Conservation (phyloP, 2,797 vertebrate species). For the Sebastes alutus region DNA sequence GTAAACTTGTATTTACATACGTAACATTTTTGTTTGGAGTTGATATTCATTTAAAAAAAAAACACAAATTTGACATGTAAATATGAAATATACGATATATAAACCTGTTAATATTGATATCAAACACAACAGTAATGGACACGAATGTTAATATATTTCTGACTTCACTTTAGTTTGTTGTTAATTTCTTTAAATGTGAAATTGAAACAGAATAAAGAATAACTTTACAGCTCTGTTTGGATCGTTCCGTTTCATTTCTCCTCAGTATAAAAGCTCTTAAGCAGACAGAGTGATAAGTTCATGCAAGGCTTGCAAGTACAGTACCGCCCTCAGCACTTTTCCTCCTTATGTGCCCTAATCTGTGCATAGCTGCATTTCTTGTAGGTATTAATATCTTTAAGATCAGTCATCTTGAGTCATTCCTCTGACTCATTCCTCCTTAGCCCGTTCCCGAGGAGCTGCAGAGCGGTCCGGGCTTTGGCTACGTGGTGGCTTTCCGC, state of each 20-base stretch:
- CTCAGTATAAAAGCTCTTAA: constrained; percentile 25
- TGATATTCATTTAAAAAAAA: background rate
- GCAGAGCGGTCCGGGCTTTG: constrained; percentile 92
- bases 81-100: background rate
- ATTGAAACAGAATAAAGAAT: background rate
- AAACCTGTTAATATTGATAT: background rate
- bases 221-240: background rate
- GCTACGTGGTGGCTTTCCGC: constrained; percentile 94
- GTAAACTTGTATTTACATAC: constrained; percentile 71
- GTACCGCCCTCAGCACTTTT: constrained; percentile 26
- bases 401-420: constrained; percentile 55
- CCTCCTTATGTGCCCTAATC: constrained; percentile 27
- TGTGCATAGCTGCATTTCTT: constrained; percentile 27
- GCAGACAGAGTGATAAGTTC: constrained; percentile 30
- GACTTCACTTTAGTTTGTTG: background rate
- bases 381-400: constrained; percentile 53
- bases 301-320: constrained; percentile 32
- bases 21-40: background rate
- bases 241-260: background rate
- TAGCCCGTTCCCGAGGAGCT: constrained; percentile 93
- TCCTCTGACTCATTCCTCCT: constrained; percentile 55
- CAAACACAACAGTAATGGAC: background rate
- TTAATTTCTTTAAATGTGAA: background rate
- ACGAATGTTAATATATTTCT: background rate
- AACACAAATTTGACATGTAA: background rate